Evolutionary conservation across 2,888 invertebrate species (phyloP), one percentile per base, ranked within the genome.

Genomic region (Hyposoter didymator): DNA sequence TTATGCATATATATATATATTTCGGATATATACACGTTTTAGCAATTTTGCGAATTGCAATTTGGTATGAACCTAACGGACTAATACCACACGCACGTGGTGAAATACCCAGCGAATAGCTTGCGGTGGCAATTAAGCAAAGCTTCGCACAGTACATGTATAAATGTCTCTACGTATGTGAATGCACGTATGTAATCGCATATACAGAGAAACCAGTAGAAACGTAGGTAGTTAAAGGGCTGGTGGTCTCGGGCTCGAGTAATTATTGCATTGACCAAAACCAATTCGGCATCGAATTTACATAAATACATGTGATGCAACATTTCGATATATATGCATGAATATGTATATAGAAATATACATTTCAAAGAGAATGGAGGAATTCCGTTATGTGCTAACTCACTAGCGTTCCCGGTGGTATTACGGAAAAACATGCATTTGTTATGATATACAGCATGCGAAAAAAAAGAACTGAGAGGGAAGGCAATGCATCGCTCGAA

Each of bases 281-380:
- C 86, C 84, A 87, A 88, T 88, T 87, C 84, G 64, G 59, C 80
- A 84, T 82, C 72, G 80, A 84, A 87, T 88, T 87, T 86, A 86
- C 87, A 87, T 87, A 88, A 87, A 87, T 85, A 85, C 84, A 67
- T 73, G 85, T 80, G 66, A 67, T 80, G 59, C n/a, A 79, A 82
- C 85, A 70, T 82, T 59, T 55, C 59, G 45, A 74, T 73, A 49
- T 73, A 49, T 19, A 19, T 35, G 14, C 19, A 47, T 59, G 12
- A 22, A n/a, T 66, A 55, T 1, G 14, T 43, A 43, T 55, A 39
- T 67, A 19, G 10, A 39, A 22, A 39, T 22, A n/a, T 32, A 17
- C 17, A 45, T 14, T 69, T 47, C 28, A 28, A 47, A 28, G 1
- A 17, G n/a, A n/a, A 6, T 35, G 5, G 49, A 47, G 8, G 39